Percentiles rank a stretch among this genome's conserved stretches.
phyloP scores from a whole-genome alignment of 2,888 invertebrate genomes.

The Ormia ochracea region DNA sequence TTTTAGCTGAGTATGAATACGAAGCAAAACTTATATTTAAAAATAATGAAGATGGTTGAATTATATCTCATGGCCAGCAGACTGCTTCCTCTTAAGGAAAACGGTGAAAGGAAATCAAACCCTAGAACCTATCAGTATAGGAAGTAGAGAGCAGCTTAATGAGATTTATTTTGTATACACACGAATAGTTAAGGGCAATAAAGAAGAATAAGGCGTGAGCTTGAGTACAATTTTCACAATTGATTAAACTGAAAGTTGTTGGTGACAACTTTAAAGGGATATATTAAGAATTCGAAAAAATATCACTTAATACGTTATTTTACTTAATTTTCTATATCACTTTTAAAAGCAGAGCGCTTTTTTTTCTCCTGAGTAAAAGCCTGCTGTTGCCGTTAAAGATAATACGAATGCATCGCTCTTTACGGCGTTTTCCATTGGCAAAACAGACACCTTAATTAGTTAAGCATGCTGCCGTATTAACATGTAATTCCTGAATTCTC shows the following conservation, averaged over 20 bases:
- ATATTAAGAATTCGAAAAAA: neutral
- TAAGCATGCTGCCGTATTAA: no score
- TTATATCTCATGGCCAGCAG: neutral
- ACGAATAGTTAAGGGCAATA: neutral
- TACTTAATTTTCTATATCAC: no score
- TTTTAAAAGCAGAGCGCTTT: no score
- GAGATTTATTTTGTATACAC: slow-evolving; percentile 22
- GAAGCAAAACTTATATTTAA: slow-evolving; percentile 26
- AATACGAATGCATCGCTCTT: no score
- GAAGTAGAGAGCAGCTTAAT: slow-evolving; percentile 12
- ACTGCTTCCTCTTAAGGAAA: neutral
- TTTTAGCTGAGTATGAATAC: neutral
- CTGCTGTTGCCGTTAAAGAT: no score
- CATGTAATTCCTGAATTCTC: no score
- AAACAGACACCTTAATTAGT: no score
- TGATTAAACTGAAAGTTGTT: slow-evolving; percentile 1
- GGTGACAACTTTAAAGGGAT: slow-evolving; percentile 14
- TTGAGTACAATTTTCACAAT: neutral
- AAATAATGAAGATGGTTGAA: slow-evolving; percentile 33
- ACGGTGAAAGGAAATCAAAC: neutral
- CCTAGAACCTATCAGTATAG: neutral
- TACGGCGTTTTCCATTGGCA: no score
- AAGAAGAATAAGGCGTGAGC: slow-evolving; percentile 19
- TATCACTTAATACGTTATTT: no score
- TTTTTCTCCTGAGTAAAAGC: no score